phyloP scores from a whole-genome alignment of 2,113 vertebrate species.

The Poeciliopsis turrubarensis region DNA sequence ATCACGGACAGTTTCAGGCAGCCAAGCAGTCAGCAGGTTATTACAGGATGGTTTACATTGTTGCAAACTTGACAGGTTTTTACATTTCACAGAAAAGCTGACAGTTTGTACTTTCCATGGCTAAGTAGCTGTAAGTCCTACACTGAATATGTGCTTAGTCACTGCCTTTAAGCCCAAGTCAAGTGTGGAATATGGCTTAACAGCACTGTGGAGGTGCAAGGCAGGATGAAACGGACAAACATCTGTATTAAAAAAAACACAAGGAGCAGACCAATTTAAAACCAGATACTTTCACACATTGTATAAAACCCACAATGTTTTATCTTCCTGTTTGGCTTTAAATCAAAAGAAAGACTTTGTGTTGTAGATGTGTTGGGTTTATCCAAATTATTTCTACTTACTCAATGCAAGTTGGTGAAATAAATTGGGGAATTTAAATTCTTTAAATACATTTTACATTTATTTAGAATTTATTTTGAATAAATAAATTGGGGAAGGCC shows the following conservation, averaged over 20 bases:
- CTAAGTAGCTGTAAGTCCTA: conserved; percentile 58
- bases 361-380: background rate
- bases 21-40: conserved; percentile 60
- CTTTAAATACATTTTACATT: too few species aligned
- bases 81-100: conserved; percentile 48
- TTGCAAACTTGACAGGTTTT: conserved; percentile 49
- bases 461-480: too few species aligned
- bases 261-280: background rate
- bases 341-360: background rate
- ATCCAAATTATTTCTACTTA: too few species aligned
- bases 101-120: conserved; percentile 51
- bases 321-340: background rate
- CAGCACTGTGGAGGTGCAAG: background rate
- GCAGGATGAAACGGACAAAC: background rate
- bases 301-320: background rate
- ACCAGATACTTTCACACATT: background rate
- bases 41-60: conserved; percentile 42
- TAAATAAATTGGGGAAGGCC: too few species aligned
- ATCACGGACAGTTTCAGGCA: conserved; percentile 20
- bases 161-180: conserved; percentile 48
- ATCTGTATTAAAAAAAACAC: background rate
- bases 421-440: too few species aligned
- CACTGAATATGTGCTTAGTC: conserved; percentile 65
- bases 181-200: conserved; percentile 36
- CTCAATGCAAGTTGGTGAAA: too few species aligned